Evolutionary conservation across 2,797 vertebrate species (phyloP).

Genomic region (Notolepis coatsorum): DNA sequence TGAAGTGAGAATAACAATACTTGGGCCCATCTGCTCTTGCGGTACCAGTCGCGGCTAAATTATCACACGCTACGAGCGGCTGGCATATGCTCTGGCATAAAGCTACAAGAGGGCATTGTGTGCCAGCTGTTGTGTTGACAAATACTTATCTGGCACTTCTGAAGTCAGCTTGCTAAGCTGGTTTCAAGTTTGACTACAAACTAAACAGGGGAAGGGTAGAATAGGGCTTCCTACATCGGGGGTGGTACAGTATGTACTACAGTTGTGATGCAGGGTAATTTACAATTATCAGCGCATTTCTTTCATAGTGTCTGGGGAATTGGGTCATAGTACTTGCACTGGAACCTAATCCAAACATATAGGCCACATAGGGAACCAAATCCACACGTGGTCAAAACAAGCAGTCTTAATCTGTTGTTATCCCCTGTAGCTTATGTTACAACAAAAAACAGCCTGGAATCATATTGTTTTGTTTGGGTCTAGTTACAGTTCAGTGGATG

Average conservation of each 20-base stretch:
- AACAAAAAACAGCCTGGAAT: slow-evolving; percentile 47
- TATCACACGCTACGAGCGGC: slow-evolving; percentile 93
- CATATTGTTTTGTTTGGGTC: slow-evolving; percentile 50
- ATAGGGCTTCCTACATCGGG: slow-evolving; percentile 42
- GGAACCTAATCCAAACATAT: slow-evolving; percentile 67
- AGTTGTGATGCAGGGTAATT: slow-evolving; percentile 65
- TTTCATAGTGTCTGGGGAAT: slow-evolving; percentile 61
- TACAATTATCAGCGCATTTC: slow-evolving; percentile 63
- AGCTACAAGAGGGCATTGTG: slow-evolving; percentile 95
- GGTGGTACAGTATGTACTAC: slow-evolving; percentile 48
- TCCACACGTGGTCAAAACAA: slow-evolving; percentile 57
- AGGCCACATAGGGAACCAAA: slow-evolving; percentile 50
- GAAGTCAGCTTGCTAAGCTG: slow-evolving; percentile 90
- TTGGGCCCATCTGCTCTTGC: slow-evolving; percentile 94
- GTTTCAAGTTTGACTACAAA: slow-evolving; percentile 82
- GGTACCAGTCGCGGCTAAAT: slow-evolving; percentile 92
- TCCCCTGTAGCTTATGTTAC: slow-evolving; percentile 23
- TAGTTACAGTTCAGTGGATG: slow-evolving; percentile 56
- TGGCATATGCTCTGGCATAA: slow-evolving; percentile 98
- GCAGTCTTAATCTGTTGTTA: slow-evolving; percentile 55
- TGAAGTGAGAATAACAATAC: slow-evolving; percentile 96
- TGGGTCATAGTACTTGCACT: slow-evolving; percentile 64
- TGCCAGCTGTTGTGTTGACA: slow-evolving; percentile 96
- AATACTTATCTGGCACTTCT: slow-evolving; percentile 96
- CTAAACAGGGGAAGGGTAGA: slow-evolving; percentile 67